Conservation (phyloP, 2,888 invertebrate genomes). For the Epiblema foenella region DNA sequence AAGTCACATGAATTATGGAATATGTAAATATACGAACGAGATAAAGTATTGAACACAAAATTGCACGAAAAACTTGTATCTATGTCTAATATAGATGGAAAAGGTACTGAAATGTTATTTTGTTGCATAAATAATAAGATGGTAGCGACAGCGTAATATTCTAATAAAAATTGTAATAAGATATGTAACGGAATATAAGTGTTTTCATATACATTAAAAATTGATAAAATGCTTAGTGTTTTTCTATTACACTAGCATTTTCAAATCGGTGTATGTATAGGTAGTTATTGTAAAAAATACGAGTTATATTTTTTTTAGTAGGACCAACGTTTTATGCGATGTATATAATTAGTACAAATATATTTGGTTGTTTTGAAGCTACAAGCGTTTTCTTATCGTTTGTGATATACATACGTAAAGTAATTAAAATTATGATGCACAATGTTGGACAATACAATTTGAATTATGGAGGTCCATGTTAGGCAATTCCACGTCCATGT, state of each 20-base stretch:
- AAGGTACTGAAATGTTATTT: slow-evolving; percentile 47
- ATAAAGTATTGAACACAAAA: slow-evolving; percentile 41
- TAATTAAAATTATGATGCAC: slow-evolving; percentile 68
- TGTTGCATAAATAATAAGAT: slow-evolving; percentile 51
- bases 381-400: slow-evolving; percentile 57
- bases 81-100: slow-evolving; percentile 24
- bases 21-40: slow-evolving; percentile 31
- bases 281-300: slow-evolving; percentile 13
- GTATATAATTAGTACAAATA: slow-evolving; percentile 44
- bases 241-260: slow-evolving; percentile 63
- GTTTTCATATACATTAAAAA: slow-evolving; percentile 73
- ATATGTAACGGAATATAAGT: slow-evolving; percentile 61
- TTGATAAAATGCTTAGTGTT: slow-evolving; percentile 67
- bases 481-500: slow-evolving; percentile 76
- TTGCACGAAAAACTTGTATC: slow-evolving; percentile 23
- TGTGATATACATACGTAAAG: slow-evolving; percentile 77
- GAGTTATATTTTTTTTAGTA: slow-evolving; percentile 31
- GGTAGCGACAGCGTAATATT: slow-evolving; percentile 63
- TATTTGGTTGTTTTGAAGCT: slow-evolving; percentile 55
- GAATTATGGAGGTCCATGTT: slow-evolving; percentile 79
- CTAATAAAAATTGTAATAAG: slow-evolving; percentile 54
- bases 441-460: slow-evolving; percentile 81
- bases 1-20: slow-evolving; percentile 30
- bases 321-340: slow-evolving; percentile 41
- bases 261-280: slow-evolving; percentile 50